Evolutionary conservation across 2,888 invertebrate genomes (phyloP), one percentile per base, ranked within the genome.

Genomic region (Bembecia ichneumoniformis): DNA sequence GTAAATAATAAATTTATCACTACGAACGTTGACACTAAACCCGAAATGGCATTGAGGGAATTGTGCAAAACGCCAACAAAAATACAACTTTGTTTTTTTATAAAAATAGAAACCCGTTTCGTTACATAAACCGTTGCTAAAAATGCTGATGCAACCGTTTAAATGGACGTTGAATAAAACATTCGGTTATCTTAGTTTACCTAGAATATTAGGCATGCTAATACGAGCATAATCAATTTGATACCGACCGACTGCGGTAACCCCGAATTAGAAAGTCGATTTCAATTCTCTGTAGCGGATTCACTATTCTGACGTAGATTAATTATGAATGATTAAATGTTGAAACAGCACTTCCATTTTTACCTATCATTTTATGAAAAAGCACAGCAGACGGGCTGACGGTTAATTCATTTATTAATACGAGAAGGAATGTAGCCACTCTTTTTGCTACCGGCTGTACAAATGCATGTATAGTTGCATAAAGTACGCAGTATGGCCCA

Each of bases 121-220:
- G 49, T 65, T 63, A 59, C 55, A 52, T 59, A 58, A 57, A 61
- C 15, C 45, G 53, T 58, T 59, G 58, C 52, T 51, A 58, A 57
- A 61, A 61, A 28, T 52, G 50, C 43, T 58, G 55, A 56, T 50
- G 58, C 51, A 60, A 57, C 48, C 57, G 56, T 57, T 54, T 49
- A 44, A 51, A 55, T 52, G 48, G 57, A 35, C 47, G 50, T 50
- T 44, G 49, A 50, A 56, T 60, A 63, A 57, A 59, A 28, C 28
- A 28, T 51, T 55, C 48, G 54, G 47, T 35, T 45, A 43, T 58
- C 53, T 55, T 64, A 46, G 58, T 68, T 63, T 60, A 56, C 57
- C 56, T 61, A 65, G 58, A 45, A 5, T 52, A 60, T 67, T 65
- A 60, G 61, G 56, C 62, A 60, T 57, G 58, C 66, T 65, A 59